Evolutionary conservation across 2,797 vertebrate species (phyloP).

Genomic region (Lithobates pipiens): DNA sequence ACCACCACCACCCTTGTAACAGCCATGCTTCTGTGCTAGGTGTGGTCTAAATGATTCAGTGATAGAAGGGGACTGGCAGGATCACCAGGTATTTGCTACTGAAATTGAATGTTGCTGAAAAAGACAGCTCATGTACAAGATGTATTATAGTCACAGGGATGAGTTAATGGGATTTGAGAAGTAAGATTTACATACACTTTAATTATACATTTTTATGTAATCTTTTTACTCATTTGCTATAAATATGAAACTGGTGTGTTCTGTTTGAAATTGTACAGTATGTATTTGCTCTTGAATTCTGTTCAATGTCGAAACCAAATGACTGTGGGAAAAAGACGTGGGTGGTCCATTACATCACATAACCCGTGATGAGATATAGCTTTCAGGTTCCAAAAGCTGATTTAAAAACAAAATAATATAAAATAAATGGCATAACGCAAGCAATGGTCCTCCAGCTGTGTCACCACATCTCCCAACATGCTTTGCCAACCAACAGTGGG

Average conservation of each 20-base stretch:
- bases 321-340: slow-evolving; percentile 18
- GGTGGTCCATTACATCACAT: slow-evolving; percentile 25
- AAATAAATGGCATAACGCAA: neutral
- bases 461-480: slow-evolving; percentile 14
- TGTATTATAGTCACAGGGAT: too few species aligned
- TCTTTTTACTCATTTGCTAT: neutral
- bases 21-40: too few species aligned
- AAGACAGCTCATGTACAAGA: too few species aligned
- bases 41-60: too few species aligned
- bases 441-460: slow-evolving; percentile 1
- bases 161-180: too few species aligned
- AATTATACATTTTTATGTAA: neutral
- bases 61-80: too few species aligned
- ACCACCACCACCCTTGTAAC: too few species aligned
- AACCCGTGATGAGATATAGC: slow-evolving; percentile 7
- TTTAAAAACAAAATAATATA: slow-evolving; percentile 14
- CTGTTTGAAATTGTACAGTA: neutral
- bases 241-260: neutral
- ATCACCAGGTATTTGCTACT: too few species aligned
- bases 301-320: slow-evolving; percentile 19
- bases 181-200: too few species aligned
- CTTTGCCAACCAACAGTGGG: neutral
- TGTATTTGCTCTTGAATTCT: neutral
- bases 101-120: too few species aligned
- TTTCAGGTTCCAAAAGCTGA: neutral